Evolutionary conservation across 2,113 vertebrate species (phyloP).

Genomic region (Circaetus gallicus): DNA sequence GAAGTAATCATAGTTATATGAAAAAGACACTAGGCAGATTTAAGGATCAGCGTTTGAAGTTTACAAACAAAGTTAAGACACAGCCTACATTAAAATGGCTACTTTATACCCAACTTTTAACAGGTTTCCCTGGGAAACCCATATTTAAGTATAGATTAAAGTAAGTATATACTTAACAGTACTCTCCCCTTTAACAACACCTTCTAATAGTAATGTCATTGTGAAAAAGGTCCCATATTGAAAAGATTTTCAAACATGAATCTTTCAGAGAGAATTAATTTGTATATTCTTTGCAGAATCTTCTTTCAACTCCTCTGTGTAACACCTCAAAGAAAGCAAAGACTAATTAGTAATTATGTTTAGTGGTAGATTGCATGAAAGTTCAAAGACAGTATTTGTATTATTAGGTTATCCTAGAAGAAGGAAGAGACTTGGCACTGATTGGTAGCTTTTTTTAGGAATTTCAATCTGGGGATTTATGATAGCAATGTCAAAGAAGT

Average conservation of each 20-base stretch:
- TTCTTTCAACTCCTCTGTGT: neutral
- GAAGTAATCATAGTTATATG: neutral
- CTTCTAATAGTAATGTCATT: neutral
- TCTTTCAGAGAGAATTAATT: neutral
- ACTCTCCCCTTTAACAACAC: neutral
- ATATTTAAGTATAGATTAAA: neutral
- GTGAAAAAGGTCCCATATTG: neutral
- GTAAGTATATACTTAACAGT: neutral
- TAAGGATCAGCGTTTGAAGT: neutral
- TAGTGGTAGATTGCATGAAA: neutral
- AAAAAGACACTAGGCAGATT: neutral
- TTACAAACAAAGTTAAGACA: neutral
- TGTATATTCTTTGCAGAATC: neutral
- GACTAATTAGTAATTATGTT: neutral
- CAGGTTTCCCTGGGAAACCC: neutral
- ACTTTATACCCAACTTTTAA: neutral
- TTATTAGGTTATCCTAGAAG: neutral
- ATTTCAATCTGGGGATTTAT: neutral
- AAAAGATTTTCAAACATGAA: neutral
- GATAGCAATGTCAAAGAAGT: neutral
- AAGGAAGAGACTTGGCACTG: neutral
- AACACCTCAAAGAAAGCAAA: neutral
- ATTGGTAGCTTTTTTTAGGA: neutral
- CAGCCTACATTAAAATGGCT: neutral
- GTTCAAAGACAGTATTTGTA: neutral